These are phyloP conservation scores for Maconellicoccus hirsutus DNA, from an alignment of 1,140 invertebrate genomes.

Conservation along the genomic window DNA sequence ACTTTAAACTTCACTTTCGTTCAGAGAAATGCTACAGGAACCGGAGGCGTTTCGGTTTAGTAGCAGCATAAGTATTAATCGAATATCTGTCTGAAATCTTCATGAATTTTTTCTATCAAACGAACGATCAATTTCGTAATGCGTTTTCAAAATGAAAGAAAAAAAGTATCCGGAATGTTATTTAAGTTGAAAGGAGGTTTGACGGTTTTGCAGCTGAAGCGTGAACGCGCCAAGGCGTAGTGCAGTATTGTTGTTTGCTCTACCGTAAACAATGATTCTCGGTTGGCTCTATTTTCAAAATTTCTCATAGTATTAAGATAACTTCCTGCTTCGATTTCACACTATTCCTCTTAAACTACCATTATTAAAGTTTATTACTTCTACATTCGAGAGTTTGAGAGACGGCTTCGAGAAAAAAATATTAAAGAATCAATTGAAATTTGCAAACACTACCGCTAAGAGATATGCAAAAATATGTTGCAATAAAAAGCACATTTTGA, in stretches of 20 bases:
- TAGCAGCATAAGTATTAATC: no score
- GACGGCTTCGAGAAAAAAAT: neutral
- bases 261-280: slow-evolving; percentile 8
- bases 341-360: neutral
- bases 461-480: neutral
- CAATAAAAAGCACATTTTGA: neutral
- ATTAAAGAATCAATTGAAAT: neutral
- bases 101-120: neutral
- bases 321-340: neutral
- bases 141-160: neutral
- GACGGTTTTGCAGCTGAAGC: neutral
- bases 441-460: neutral
- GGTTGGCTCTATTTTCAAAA: neutral
- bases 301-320: slow-evolving; percentile 9
- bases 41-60: no score
- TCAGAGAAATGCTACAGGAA: no score
- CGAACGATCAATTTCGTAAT: neutral
- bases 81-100: no score
- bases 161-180: neutral
- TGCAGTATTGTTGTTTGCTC: slow-evolving; percentile 2
- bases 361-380: neutral
- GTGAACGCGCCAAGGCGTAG: slow-evolving; percentile 6
- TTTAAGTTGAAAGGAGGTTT: neutral
- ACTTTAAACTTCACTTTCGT: no score
- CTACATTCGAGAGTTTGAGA: neutral